phyloP scores from a whole-genome alignment of 1,140 invertebrate genomes.

The Acromyrmex heyeri region DNA sequence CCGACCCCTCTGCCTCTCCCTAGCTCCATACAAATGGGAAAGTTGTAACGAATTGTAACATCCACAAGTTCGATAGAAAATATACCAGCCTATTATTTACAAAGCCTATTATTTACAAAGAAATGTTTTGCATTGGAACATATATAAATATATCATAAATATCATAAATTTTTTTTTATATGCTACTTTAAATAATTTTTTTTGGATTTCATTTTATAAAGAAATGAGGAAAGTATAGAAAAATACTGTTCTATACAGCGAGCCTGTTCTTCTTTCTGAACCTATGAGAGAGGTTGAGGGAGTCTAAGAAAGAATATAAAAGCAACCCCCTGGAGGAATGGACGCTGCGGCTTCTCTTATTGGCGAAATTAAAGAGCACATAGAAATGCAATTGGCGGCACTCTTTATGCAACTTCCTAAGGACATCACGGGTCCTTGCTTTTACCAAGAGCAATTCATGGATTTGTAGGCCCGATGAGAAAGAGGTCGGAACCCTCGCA shows the following conservation, averaged over 20 bases:
- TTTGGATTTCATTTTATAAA: neutral
- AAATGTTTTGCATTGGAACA: neutral
- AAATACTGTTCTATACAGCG: neutral
- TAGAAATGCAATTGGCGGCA: constrained; percentile 35
- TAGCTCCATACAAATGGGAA: too few species aligned
- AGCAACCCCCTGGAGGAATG: neutral
- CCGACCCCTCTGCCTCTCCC: too few species aligned
- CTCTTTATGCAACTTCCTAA: constrained; percentile 44
- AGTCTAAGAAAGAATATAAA: constrained; percentile 10
- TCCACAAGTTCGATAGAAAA: too few species aligned
- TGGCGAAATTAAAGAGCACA: constrained; percentile 48
- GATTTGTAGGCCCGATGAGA: constrained; percentile 13
- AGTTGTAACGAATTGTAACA: too few species aligned
- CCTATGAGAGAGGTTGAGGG: neutral
- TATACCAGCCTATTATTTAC: too few species aligned
- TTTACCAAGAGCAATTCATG: neutral
- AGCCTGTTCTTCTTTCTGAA: neutral
- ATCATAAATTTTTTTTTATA: neutral
- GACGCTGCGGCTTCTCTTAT: neutral
- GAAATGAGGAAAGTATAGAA: neutral
- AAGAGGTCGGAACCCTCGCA: constrained; percentile 17
- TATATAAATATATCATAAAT: neutral
- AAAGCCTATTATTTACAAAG: too few species aligned
- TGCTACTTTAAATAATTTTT: neutral
- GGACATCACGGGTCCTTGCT: neutral